A percentile compares a stretch with the other conserved stretches of the same genome.
These are phyloP conservation scores for Leptinotarsa defecta DNA, from an alignment of 1,140 invertebrate genomes.

Conservation along the genomic window DNA sequence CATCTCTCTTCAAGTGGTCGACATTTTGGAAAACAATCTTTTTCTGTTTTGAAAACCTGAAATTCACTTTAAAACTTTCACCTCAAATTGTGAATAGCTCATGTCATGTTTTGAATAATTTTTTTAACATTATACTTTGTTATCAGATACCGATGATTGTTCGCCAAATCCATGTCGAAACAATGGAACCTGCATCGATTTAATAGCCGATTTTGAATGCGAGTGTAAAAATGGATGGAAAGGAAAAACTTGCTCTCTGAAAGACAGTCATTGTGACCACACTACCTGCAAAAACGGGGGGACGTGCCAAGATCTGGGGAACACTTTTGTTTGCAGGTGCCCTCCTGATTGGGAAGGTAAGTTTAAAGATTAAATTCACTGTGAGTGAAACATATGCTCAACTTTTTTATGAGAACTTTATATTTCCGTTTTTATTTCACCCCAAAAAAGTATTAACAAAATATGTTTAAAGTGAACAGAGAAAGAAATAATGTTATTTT, in stretches of 20 bases:
- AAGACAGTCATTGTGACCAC: constrained; percentile 68
- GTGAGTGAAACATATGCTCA: too few species aligned
- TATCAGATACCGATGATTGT: constrained; percentile 82
- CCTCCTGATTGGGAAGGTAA: constrained; percentile 68
- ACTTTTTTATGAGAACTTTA: too few species aligned
- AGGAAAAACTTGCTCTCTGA: constrained; percentile 71
- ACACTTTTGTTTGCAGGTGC: constrained; percentile 68
- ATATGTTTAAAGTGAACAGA: too few species aligned
- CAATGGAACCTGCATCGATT: constrained; percentile 77
- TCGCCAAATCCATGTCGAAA: constrained; percentile 73
- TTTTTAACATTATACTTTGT: background rate
- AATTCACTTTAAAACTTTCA: too few species aligned
- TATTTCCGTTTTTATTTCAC: too few species aligned
- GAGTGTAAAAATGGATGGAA: constrained; percentile 79
- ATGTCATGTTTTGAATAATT: too few species aligned
- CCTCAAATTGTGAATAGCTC: too few species aligned
- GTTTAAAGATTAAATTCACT: background rate
- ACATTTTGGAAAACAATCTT: too few species aligned
- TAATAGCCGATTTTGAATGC: constrained; percentile 74
- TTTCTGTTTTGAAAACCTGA: too few species aligned
- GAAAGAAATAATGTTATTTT: too few species aligned
- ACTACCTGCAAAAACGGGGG: constrained; percentile 68
- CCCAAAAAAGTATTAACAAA: too few species aligned
- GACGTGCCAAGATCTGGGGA: constrained; percentile 69
- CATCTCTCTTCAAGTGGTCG: too few species aligned